Evolutionary conservation across 2,797 vertebrate species (phyloP), one percentile per base, ranked within the genome.

Genomic region (Girardinus metallicus): DNA sequence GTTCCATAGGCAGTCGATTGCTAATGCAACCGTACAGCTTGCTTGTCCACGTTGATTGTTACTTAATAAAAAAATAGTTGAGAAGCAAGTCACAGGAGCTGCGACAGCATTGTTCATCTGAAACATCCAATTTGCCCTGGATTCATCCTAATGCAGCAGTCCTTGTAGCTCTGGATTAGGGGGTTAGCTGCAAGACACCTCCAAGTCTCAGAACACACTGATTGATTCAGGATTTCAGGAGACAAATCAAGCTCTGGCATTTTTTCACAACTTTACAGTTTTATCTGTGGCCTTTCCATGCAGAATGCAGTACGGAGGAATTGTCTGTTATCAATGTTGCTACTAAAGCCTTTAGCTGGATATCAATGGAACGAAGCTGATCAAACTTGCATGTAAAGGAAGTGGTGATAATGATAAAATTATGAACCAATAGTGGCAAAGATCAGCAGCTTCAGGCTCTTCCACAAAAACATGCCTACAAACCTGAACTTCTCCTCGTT

Each of bases 81-180:
- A 91, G 84, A 93, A 78, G 90, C 91, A 93, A 34, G 95, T 94
- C 91, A 76, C 4, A 1, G 73, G 78, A 89, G 77, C 73, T 29
- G 15, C 43, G 66, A 75, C 46, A 76, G 73, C 87, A 87, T 88
- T 93, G 93, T 92, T 89, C 86, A 75, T 68, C 80, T 83, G 88
- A 86, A 88, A 83, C 89, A 90, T 92, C 89, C 91, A 93, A 94
- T 95, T 94, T 94, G 88, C 81, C 73, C 79, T 44, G 72, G 88
- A 88, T 93, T 92, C 86, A 84, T 92, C 89, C 87, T 88, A 89
- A 93, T 89, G 87, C 84, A 78, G 79, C 77, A 55, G 82, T 75
- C 49, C 89, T 86, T 84, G 89, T 91, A 92, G 86, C 82, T 83
- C 36, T 2, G 88, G 93, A 94, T 92, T 87, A 93, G 87, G 34